Evolutionary conservation across 2,797 vertebrate genomes (phyloP).

Genomic region (Sebastes hubbsi): DNA sequence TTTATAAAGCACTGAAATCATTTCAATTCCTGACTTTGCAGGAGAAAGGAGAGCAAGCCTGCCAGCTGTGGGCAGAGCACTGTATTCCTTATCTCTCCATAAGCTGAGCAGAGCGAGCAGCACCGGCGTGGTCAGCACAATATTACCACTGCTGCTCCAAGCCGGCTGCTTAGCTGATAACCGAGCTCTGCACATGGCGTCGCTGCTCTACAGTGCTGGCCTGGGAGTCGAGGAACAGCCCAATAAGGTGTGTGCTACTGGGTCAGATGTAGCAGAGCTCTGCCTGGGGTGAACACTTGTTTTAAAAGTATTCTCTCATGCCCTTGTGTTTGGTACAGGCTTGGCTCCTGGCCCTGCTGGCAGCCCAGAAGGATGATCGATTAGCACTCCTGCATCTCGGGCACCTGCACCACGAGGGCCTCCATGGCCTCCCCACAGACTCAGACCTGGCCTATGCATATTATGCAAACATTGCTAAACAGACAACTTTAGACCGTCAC

Average conservation of each 20-base stretch:
- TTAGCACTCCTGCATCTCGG: slow-evolving; percentile 82
- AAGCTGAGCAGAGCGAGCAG: slow-evolving; percentile 56
- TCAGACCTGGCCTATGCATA: slow-evolving; percentile 83
- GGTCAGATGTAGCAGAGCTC: neutral
- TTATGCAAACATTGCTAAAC: slow-evolving; percentile 83
- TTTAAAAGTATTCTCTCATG: neutral
- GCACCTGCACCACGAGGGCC: slow-evolving; percentile 80
- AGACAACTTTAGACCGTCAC: slow-evolving; percentile 76
- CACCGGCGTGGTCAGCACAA: slow-evolving; percentile 45
- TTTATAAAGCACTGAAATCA: neutral
- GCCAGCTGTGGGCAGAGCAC: slow-evolving; percentile 66
- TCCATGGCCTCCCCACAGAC: slow-evolving; percentile 68
- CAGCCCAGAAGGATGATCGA: slow-evolving; percentile 81
- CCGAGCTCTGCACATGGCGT: slow-evolving; percentile 78
- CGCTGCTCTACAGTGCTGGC: slow-evolving; percentile 79
- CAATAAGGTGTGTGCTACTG: slow-evolving; percentile 70
- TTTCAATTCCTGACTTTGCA: slow-evolving; percentile 33
- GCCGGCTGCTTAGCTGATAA: slow-evolving; percentile 81
- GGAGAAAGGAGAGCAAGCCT: slow-evolving; percentile 48
- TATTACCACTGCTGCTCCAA: slow-evolving; percentile 80
- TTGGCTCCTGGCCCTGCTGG: slow-evolving; percentile 79
- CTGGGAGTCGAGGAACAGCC: slow-evolving; percentile 73
- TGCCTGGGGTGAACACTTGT: neutral
- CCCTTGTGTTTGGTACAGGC: slow-evolving; percentile 69
- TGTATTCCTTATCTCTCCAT: slow-evolving; percentile 73